Evolutionary conservation across 2,888 invertebrate genomes (phyloP).

Genomic region (Ennomos quercinarius): DNA sequence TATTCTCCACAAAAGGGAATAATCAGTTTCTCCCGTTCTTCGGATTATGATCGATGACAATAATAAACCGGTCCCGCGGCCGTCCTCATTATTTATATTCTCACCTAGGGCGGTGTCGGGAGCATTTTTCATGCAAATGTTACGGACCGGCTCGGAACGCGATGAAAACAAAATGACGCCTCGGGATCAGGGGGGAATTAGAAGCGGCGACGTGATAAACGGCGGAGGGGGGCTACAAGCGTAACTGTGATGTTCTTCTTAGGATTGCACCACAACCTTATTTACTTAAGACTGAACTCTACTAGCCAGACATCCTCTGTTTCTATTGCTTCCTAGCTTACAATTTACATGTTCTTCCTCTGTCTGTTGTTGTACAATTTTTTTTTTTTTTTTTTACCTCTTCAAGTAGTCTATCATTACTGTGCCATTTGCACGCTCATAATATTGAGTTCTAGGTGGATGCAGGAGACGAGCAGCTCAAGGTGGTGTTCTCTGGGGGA

Average conservation of each 20-base stretch:
- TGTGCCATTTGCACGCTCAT: too few species aligned
- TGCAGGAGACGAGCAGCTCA: too few species aligned
- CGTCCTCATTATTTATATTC: slow-evolving; percentile 72
- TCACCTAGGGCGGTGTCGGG: slow-evolving; percentile 63
- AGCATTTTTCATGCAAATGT: slow-evolving; percentile 75
- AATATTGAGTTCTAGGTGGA: too few species aligned
- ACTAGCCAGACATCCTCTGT: too few species aligned
- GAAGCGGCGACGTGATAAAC: slow-evolving; percentile 27
- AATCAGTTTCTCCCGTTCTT: slow-evolving; percentile 47
- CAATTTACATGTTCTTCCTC: too few species aligned
- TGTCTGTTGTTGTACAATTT: too few species aligned
- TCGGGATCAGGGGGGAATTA: slow-evolving; percentile 35
- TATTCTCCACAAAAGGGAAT: slow-evolving; percentile 34
- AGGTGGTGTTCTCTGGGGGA: too few species aligned
- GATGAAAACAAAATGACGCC: slow-evolving; percentile 43
- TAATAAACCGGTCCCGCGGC: slow-evolving; percentile 62
- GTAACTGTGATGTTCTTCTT: slow-evolving; percentile 3
- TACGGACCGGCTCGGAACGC: slow-evolving; percentile 44
- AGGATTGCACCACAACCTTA: background rate
- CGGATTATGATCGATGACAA: slow-evolving; percentile 67
- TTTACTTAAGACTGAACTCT: too few species aligned
- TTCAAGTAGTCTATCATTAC: too few species aligned
- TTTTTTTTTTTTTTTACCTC: too few species aligned
- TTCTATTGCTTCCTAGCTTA: too few species aligned
- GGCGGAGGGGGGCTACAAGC: slow-evolving; percentile 11